Base-by-base conservation (phyloP, 2,113 vertebrate genomes). In the Diadophis punctatus region DNA sequence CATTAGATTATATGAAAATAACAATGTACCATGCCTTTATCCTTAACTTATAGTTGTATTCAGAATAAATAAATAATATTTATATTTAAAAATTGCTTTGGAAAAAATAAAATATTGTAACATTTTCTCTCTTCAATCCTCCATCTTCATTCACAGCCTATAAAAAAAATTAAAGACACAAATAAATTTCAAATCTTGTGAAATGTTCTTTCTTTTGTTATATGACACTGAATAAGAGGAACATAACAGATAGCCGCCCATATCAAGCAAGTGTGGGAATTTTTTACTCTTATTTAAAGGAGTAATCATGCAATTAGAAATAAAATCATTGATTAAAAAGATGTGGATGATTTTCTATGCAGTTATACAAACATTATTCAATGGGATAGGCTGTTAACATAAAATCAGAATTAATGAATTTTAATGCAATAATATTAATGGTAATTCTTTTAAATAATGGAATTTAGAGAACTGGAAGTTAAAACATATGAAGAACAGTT, bases 251-350 rank as follows among this genome's bases (percentile, higher is more conserved):
- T 27, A 60, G 9, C 8, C 3, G 8, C 23, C 8, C 58, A 3
- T 60, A 60, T 60, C 8, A 60, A 60, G 23, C 58, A 60, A 56
- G 58, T 60, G 58, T 60, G 92, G 85, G 89, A 86, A 93, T 94
- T 56, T 92, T 63, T 92, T 96, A 43, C 85, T 90, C 94, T 92
- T 92, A 96, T 95, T 94, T 95, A 68, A 96, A 94, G 92, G 56
- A 95, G 58, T 94, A 95, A 56, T 58, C 86, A n/a, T 91, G 89
- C 88, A 85, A 94, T 94, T 84, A 52, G 0, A 0, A 96, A 95
- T 18, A 88, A 68, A 88, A 52, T 53, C 7, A 49, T n/a, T 51
- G 68, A 39, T 39, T 14, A 74, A 74, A 74, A n/a, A 74, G 30
- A 1, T 34, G n/a, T 74, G 68, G 25, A 27, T 60, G 25, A 46